Evolutionary conservation across 2,113 vertebrate genomes (phyloP).

Genomic region (Epinephelus lanceolatus): DNA sequence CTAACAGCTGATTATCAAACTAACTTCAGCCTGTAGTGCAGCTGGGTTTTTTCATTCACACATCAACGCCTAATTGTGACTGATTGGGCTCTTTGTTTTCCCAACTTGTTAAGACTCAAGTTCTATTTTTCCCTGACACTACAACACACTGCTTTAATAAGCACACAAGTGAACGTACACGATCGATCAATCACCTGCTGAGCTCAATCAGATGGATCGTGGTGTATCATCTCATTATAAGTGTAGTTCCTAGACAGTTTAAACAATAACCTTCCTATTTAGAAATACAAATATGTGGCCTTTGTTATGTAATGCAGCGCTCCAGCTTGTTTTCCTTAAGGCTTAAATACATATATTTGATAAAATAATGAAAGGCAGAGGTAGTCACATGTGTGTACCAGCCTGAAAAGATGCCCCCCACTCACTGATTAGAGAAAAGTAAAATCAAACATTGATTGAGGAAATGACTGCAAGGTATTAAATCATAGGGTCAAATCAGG

Average conservation of each 20-base stretch:
- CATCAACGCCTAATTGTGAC: background rate
- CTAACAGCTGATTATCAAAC: background rate
- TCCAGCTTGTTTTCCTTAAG: too few relatives aligned
- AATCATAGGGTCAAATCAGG: too few relatives aligned
- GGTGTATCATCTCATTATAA: background rate
- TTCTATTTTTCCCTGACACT: background rate
- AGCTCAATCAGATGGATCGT: background rate
- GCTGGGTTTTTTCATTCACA: background rate
- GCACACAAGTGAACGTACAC: background rate
- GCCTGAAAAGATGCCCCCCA: too few relatives aligned
- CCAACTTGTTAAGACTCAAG: background rate
- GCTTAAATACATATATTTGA: too few relatives aligned
- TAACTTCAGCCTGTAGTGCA: background rate
- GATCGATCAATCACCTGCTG: background rate
- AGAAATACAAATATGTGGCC: background rate
- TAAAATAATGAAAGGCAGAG: too few relatives aligned
- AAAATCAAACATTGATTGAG: too few relatives aligned
- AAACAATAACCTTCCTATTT: background rate
- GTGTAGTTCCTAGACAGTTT: background rate
- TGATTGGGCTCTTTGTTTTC: conserved; percentile 1
- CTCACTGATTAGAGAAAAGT: too few relatives aligned
- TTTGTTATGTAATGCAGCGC: background rate
- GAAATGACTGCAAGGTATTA: too few relatives aligned
- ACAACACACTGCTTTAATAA: background rate
- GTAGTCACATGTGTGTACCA: too few relatives aligned